Evolutionary conservation across 2,797 vertebrate species (phyloP).

Genomic region (Australoheros facetus): DNA sequence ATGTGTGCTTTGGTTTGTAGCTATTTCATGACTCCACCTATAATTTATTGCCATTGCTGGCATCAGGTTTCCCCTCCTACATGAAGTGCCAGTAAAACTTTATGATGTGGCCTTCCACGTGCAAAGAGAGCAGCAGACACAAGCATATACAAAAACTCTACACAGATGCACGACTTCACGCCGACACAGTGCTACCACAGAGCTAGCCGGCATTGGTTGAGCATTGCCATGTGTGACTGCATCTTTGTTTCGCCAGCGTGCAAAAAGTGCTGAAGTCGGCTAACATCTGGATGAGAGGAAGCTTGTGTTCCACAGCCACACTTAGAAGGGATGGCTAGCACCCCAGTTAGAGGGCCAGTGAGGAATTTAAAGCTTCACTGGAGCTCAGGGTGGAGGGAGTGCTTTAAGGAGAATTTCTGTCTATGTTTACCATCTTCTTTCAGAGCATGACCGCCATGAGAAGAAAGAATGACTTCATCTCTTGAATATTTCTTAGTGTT

Average conservation of each 20-base stretch:
- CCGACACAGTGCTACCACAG: conserved; percentile 22
- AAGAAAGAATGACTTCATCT: conserved; percentile 44
- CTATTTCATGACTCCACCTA: conserved; percentile 38
- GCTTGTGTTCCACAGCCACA: conserved; percentile 45
- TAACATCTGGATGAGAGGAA: conserved; percentile 61
- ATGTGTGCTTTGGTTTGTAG: conserved; percentile 24
- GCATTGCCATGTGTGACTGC: conserved; percentile 50
- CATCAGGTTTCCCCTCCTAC: conserved; percentile 61
- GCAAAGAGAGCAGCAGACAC: conserved; percentile 9
- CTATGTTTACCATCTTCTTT: conserved; percentile 39
- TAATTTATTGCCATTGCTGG: conserved; percentile 64
- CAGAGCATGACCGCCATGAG: conserved; percentile 28
- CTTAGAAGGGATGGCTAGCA: conserved; percentile 52
- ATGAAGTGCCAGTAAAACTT: conserved; percentile 69
- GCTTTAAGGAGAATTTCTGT: conserved; percentile 47
- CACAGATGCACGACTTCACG: conserved; percentile 36
- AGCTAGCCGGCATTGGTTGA: conserved; percentile 29
- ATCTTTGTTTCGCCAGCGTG: conserved; percentile 60
- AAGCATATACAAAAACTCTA: not conserved
- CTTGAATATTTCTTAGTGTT: conserved; percentile 43
- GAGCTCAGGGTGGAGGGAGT: conserved; percentile 55
- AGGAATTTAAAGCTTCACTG: conserved; percentile 77
- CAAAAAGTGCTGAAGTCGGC: conserved; percentile 72
- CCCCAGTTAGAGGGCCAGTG: conserved; percentile 68
- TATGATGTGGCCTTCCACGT: conserved; percentile 56